Percentiles rank a stretch among this genome's conserved stretches.
phyloP scores from a whole-genome alignment of 2,797 vertebrate genomes.

The Falco peregrinus region DNA sequence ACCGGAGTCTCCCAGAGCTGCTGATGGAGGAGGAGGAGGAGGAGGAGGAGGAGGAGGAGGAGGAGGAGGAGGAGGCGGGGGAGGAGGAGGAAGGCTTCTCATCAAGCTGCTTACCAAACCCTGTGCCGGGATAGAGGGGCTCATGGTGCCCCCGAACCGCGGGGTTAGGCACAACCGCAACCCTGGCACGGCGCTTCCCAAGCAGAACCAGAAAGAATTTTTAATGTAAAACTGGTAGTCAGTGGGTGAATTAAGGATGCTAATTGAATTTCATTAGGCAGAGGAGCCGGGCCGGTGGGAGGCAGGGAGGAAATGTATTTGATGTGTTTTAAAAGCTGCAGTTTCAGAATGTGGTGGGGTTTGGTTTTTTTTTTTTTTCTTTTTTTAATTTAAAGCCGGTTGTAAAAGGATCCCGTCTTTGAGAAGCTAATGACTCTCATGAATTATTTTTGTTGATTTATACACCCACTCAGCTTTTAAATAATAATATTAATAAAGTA shows the following conservation, averaged over 20 bases:
- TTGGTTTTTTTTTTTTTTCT: not conserved
- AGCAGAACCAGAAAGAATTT: not conserved
- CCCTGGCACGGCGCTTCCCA: not conserved
- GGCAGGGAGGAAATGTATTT: conserved; percentile 52
- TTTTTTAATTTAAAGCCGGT: conserved; percentile 58
- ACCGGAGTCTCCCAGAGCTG: not conserved
- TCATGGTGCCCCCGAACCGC: rapidly evolving
- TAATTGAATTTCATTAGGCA: conserved; percentile 74
- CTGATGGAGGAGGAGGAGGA: not conserved
- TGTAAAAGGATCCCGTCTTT: conserved; percentile 58
- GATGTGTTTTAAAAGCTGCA: conserved; percentile 68
- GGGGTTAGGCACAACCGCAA: not conserved
- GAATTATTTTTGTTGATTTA: conserved; percentile 79
- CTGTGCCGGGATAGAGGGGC: rapidly evolving
- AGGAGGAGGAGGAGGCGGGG: too few relatives aligned
- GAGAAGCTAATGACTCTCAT: conserved; percentile 68
- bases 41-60: not conserved
- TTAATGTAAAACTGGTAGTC: conserved; percentile 11
- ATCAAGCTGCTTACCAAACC: not conserved
- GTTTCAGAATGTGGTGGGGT: not conserved
- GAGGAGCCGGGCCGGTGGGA: conserved; percentile 57
- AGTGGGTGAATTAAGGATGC: conserved; percentile 65
- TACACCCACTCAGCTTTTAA: conserved; percentile 58
- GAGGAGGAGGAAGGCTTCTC: not conserved
- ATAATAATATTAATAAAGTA: conserved; percentile 34